Percentiles rank a stretch among this genome's conserved stretches.
These are phyloP conservation scores for Drosophila nigricruria DNA, from an alignment of 2,888 invertebrate genomes.

Conservation along the genomic window DNA sequence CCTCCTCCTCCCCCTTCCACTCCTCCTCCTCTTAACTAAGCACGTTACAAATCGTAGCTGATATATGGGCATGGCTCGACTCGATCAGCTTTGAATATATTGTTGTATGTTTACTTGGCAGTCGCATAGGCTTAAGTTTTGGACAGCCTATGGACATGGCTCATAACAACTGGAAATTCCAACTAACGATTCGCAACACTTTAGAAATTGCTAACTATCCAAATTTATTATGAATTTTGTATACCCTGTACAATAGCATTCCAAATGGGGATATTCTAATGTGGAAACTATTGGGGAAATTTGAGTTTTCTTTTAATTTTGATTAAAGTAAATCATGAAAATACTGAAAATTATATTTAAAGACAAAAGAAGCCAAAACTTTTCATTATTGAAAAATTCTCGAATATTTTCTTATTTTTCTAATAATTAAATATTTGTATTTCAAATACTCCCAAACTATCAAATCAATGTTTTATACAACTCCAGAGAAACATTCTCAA, in stretches of 20 bases:
- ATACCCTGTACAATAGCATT: neutral
- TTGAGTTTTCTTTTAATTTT: neutral
- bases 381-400: too few species aligned
- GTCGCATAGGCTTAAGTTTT: slow-evolving; percentile 1
- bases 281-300: neutral
- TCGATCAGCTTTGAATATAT: neutral
- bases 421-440: too few species aligned
- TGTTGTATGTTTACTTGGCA: neutral
- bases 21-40: neutral
- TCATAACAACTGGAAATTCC: slow-evolving; percentile 1
- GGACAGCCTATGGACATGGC: slow-evolving; percentile 3
- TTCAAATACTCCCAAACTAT: too few species aligned
- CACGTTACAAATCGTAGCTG: slow-evolving; percentile 13
- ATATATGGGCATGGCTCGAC: slow-evolving; percentile 28
- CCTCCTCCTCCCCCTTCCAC: too few species aligned
- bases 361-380: too few species aligned
- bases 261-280: neutral
- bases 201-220: neutral
- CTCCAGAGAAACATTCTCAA: too few species aligned
- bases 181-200: neutral
- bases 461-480: too few species aligned
- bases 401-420: too few species aligned
- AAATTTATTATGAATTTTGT: neutral
- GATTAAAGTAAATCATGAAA: neutral
- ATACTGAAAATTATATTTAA: too few species aligned